Evolutionary conservation across 2,888 invertebrate genomes (phyloP).

Genomic region (Nemotelus pantherinus): DNA sequence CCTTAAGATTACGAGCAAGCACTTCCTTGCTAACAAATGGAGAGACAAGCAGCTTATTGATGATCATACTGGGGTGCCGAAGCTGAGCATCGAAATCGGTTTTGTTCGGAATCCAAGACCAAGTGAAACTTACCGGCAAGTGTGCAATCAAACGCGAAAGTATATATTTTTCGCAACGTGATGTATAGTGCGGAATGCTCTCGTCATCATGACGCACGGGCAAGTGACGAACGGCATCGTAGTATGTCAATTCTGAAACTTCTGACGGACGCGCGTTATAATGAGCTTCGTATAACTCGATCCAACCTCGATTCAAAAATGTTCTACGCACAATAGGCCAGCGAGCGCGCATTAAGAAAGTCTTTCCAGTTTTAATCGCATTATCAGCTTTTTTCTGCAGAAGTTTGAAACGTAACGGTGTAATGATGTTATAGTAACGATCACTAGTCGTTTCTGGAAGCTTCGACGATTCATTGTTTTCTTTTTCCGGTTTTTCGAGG

Average conservation of each 20-base stretch:
- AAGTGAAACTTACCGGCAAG: constrained; percentile 8
- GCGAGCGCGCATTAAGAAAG: constrained; percentile 33
- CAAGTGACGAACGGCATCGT: neutral
- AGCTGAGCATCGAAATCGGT: constrained; percentile 26
- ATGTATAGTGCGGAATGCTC: neutral
- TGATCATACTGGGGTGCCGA: neutral
- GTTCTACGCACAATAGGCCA: constrained; percentile 30
- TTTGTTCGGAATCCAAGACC: constrained; percentile 36
- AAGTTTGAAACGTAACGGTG: constrained; percentile 6
- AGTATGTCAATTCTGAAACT: neutral
- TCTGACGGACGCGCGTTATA: neutral
- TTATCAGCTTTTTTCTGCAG: constrained; percentile 14
- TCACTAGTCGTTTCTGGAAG: neutral
- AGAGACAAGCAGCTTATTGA: constrained; percentile 23
- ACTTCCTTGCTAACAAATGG: constrained; percentile 23
- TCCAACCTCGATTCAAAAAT: constrained; percentile 19
- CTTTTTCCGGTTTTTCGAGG: too few relatives aligned
- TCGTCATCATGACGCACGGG: constrained; percentile 20
- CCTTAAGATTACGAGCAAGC: neutral
- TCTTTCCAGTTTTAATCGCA: constrained; percentile 1
- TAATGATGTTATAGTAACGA: constrained; percentile 10
- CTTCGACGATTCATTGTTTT: neutral
- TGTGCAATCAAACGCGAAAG: constrained; percentile 27
- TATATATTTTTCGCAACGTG: constrained; percentile 18
- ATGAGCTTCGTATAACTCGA: constrained; percentile 25